A percentile compares a stretch with the other conserved stretches of the same genome.
Conservation (phyloP, 2,888 invertebrate species). For the Beris morrisii region DNA sequence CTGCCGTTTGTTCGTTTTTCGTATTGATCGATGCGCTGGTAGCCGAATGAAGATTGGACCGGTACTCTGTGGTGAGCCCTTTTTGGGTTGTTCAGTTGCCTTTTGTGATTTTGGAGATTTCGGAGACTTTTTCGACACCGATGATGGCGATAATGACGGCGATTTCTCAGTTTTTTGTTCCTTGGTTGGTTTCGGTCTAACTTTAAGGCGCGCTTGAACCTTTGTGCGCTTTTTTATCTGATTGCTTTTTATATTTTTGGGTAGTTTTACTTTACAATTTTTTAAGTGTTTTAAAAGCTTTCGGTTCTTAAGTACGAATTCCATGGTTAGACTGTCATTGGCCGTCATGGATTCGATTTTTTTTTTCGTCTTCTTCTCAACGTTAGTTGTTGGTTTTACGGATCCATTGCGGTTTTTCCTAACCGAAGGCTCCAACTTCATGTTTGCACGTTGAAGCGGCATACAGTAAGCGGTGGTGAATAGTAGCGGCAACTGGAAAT, state of each 20-base stretch:
- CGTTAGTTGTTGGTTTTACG: slow-evolving; percentile 9
- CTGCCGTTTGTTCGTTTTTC: background rate
- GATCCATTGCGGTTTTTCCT: background rate
- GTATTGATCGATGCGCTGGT: background rate
- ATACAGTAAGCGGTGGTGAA: too few relatives aligned
- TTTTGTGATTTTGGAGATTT: too few relatives aligned
- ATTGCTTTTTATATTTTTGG: slow-evolving; percentile 29
- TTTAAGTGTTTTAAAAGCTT: slow-evolving; percentile 29
- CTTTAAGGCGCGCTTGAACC: too few relatives aligned
- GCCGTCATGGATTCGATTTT: slow-evolving; percentile 28
- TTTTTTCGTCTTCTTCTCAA: slow-evolving; percentile 31
- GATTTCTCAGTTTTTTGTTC: background rate
- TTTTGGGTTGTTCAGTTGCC: background rate
- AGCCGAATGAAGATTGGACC: slow-evolving; percentile 22
- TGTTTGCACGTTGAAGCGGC: background rate
- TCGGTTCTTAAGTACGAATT: slow-evolving; percentile 33
- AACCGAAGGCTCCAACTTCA: background rate
- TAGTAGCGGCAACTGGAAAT: too few relatives aligned
- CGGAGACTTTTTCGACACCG: background rate
- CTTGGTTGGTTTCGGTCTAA: too few relatives aligned
- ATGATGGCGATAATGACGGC: background rate
- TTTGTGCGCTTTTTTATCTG: slow-evolving; percentile 5
- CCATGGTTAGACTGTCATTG: slow-evolving; percentile 27
- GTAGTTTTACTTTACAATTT: slow-evolving; percentile 30
- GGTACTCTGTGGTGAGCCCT: background rate